A percentile compares a stretch with the other conserved stretches of the same genome.
phyloP scores from a whole-genome alignment of 2,797 vertebrate species.

The Pyrocephalus nanus region DNA sequence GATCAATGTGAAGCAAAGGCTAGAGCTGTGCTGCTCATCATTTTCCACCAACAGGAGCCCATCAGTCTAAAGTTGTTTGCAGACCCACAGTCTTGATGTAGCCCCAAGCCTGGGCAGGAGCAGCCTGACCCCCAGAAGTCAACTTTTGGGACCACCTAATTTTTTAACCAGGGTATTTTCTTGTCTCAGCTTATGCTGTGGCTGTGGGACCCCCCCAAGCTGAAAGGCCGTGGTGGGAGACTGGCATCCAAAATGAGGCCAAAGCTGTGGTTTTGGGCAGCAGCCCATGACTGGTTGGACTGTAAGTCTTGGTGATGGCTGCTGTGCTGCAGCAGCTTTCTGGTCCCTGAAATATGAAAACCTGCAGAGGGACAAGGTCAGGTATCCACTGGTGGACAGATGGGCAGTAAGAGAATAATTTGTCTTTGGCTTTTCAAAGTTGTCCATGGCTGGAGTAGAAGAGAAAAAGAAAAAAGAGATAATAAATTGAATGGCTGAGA shows the following conservation, averaged over 20 bases:
- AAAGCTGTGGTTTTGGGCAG: not conserved
- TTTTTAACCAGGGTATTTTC: not conserved
- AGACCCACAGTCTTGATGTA: not conserved
- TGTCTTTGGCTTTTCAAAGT: not conserved
- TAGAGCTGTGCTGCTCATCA: not conserved
- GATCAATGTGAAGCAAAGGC: not conserved
- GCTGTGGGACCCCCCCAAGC: fast-evolving
- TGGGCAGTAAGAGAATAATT: not conserved
- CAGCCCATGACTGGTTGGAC: not conserved
- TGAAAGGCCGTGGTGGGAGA: not conserved
- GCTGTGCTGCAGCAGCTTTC: not conserved
- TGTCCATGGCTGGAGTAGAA: not conserved
- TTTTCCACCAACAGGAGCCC: not conserved
- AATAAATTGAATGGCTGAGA: not conserved
- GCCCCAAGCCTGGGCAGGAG: not conserved
- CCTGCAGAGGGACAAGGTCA: not conserved
- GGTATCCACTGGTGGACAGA: not conserved
- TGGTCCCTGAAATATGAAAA: not conserved
- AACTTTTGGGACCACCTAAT: not conserved
- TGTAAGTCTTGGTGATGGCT: not conserved
- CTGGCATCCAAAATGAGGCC: not conserved
- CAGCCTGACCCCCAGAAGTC: not conserved
- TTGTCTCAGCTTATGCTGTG: not conserved
- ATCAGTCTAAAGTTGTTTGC: not conserved
- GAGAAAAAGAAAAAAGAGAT: not conserved